phyloP scores from a whole-genome alignment of 2,888 invertebrate genomes.

The Ennomos fuscantarius region DNA sequence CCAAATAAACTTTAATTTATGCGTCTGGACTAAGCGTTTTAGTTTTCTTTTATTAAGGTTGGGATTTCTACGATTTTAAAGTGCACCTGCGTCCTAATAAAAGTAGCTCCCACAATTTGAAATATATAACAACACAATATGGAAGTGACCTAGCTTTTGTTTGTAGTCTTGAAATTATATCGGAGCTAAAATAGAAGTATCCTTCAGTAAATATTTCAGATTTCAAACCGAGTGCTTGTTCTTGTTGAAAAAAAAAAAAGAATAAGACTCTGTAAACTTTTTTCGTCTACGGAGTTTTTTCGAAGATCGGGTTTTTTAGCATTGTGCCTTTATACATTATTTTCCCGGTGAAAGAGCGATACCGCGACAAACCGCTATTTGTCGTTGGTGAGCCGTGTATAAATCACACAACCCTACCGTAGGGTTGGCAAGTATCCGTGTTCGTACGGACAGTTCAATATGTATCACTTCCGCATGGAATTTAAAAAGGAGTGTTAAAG shows the following conservation, averaged over 20 bases:
- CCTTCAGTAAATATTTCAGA: constrained; percentile 17
- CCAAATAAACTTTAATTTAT: constrained; percentile 42
- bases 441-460: constrained; percentile 48
- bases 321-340: constrained; percentile 68
- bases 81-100: constrained; percentile 37
- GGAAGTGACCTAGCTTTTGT: neutral
- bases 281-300: constrained; percentile 22
- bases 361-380: constrained; percentile 81
- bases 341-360: constrained; percentile 73
- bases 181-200: constrained; percentile 13
- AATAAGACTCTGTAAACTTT: constrained; percentile 18
- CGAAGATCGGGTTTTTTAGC: constrained; percentile 50
- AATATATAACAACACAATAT: constrained; percentile 16
- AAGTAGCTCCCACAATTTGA: constrained; percentile 23
- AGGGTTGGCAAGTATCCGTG: constrained; percentile 52
- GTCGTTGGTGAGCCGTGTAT: constrained; percentile 73
- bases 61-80: constrained; percentile 30
- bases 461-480: constrained; percentile 44
- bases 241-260: constrained; percentile 19
- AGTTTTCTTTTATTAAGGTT: constrained; percentile 39
- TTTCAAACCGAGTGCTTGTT: constrained; percentile 38
- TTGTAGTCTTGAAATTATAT: constrained; percentile 10
- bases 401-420: constrained; percentile 73
- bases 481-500: constrained; percentile 37
- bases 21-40: constrained; percentile 38